phyloP scores from a whole-genome alignment of 2,888 invertebrate species.

The Drosophila yooni region DNA sequence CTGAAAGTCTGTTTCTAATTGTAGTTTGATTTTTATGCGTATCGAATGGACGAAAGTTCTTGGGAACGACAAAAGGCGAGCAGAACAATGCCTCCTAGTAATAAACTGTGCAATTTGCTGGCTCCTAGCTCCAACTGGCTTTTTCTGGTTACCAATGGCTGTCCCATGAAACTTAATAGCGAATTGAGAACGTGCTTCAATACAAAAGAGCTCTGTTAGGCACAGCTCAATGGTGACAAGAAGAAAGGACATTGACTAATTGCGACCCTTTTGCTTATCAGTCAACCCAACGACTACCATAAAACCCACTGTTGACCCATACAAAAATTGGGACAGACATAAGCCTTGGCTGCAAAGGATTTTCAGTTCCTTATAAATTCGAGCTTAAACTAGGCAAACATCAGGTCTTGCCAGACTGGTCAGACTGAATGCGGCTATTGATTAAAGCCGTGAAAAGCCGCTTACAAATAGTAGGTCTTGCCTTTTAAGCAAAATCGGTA shows the following conservation, averaged over 20 bases:
- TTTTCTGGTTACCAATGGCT: not conserved
- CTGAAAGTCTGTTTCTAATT: conserved; percentile 69
- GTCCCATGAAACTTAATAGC: conserved; percentile 66
- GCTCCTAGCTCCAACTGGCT: conserved; percentile 5
- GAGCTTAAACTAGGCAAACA: not conserved
- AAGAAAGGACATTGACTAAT: conserved; percentile 61
- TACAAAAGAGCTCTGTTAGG: conserved; percentile 51
- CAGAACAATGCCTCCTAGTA: conserved; percentile 17
- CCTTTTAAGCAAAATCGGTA: too few relatives aligned
- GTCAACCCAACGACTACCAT: conserved; percentile 24
- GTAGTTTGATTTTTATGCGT: conserved; percentile 78
- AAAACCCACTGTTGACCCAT: conserved; percentile 17
- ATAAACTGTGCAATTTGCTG: conserved; percentile 54
- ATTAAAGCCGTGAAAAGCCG: not conserved
- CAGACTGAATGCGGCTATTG: not conserved
- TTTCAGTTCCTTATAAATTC: conserved; percentile 11
- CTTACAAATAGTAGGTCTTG: not conserved
- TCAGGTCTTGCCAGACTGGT: conserved; percentile 1
- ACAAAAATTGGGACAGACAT: conserved; percentile 10
- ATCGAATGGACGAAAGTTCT: conserved; percentile 67
- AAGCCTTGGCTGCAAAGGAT: conserved; percentile 21
- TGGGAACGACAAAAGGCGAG: not conserved
- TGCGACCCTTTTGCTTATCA: conserved; percentile 69
- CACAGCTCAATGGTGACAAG: conserved; percentile 43
- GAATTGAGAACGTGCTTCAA: conserved; percentile 65